Evolutionary conservation across 2,888 invertebrate species (phyloP).

Genomic region (Campoplex capitator): DNA sequence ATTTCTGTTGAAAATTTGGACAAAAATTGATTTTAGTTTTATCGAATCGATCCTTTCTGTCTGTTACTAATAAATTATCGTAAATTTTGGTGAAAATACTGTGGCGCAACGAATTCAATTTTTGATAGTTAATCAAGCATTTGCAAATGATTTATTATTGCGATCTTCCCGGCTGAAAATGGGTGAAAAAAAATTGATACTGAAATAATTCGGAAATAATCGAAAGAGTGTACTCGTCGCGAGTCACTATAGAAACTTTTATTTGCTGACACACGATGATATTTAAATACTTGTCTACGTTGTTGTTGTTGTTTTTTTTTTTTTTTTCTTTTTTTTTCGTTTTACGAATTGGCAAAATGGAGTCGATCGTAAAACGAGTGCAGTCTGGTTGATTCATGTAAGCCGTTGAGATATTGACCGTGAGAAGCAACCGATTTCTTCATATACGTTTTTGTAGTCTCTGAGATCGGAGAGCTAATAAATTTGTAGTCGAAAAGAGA

Average conservation of each 20-base stretch:
- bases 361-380: slow-evolving; percentile 27
- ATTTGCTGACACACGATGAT: not conserved
- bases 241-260: not conserved
- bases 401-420: slow-evolving; percentile 37
- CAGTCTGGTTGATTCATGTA: slow-evolving; percentile 45
- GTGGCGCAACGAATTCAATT: too few species aligned
- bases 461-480: slow-evolving; percentile 57
- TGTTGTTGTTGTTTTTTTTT: not conserved
- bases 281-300: not conserved
- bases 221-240: too few species aligned
- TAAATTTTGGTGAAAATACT: too few species aligned
- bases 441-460: slow-evolving; percentile 45
- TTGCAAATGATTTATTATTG: too few species aligned
- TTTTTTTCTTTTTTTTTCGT: not conserved
- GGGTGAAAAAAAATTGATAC: too few species aligned
- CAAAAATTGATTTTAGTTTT: too few species aligned
- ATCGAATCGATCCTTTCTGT: too few species aligned
- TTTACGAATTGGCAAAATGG: not conserved
- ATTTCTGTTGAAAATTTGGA: too few species aligned
- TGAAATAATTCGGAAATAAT: too few species aligned
- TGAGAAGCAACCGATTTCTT: slow-evolving; percentile 57
- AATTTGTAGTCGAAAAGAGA: slow-evolving; percentile 55
- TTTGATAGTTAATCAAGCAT: too few species aligned
- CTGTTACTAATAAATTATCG: too few species aligned
- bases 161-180: too few species aligned